Base-by-base conservation (phyloP, 1,140 invertebrate genomes). In the Drosophila grimshawi region DNA sequence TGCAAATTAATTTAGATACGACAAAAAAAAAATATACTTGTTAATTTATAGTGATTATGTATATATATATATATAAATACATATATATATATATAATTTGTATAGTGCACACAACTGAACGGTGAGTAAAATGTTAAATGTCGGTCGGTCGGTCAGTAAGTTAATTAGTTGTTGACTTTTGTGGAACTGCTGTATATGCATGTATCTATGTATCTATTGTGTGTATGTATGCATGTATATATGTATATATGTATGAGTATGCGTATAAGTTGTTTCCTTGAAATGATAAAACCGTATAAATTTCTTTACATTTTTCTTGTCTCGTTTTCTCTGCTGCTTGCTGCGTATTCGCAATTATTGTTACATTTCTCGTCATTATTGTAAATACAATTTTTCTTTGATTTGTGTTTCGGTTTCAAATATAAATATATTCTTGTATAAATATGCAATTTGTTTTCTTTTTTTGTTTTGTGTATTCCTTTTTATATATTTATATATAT, bases 341-440 rank as follows among this genome's bases (percentile, higher is more conserved):
- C 53, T 49, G 52, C 66, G 53, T 19, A 57, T 76, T 71, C 70
- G 61, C 73, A 52, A 49, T 61, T 57, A 55, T 79, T 77, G 75
- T 72, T 72, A 60, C 35, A 33, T 65, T 59, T 69, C 29, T 53
- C 35, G 51, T 45, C 59, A 55, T 30, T 59, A 52, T 78, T 78
- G 77, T 88, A 86, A 86, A 86, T 86, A 86, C 80, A 88, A 88
- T 76, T 81, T 70, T 59, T 49, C 29, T 75, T 75, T 65, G 45
- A 56, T 56, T 66, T 65, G 27, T 48, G 71, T 69, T 70, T 30
- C 49, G 46, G 68, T 63, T 72, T 70, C 70, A 79, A 72, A 81
- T 78, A 85, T 83, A 83, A 73, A 83, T 86, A 85, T 83, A 74
- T 77, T 85, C 53, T 80, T 71, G 56, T 80, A 85, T 86, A 86